A percentile compares a stretch with the other conserved stretches of the same genome.
Conservation (phyloP, 2,113 vertebrate species). For the Opisthocomus hoazin region DNA sequence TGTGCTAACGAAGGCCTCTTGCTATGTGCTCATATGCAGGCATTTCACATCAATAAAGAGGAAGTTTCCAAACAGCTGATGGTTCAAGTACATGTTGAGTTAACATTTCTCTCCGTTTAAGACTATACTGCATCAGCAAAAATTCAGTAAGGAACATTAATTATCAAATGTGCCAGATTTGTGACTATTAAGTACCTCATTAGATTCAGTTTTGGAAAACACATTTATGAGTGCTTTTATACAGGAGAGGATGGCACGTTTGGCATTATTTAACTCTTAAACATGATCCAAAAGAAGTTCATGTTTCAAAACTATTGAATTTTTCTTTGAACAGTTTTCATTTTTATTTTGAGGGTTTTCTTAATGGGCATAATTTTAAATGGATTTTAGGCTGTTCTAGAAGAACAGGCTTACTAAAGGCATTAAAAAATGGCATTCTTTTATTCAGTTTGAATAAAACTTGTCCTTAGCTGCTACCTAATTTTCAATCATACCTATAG, state of each 20-base stretch:
- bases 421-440: not conserved
- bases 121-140: conserved; percentile 62
- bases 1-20: not conserved
- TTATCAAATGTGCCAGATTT: conserved; percentile 77
- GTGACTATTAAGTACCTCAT: conserved; percentile 75
- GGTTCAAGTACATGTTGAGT: conserved; percentile 46
- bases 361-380: not conserved
- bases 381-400: not conserved
- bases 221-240: conserved; percentile 55
- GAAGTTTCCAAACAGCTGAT: conserved; percentile 42
- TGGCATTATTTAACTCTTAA: conserved; percentile 42
- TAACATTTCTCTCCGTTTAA: conserved; percentile 59
- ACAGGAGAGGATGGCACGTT: not conserved
- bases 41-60: not conserved
- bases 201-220: conserved; percentile 73
- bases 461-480: conserved; percentile 19
- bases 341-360: not conserved
- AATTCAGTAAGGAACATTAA: conserved; percentile 74
- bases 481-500: conserved; percentile 46
- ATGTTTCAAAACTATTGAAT: not conserved
- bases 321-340: not conserved
- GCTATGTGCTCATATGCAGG: not conserved
- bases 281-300: not conserved
- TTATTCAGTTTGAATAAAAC: not conserved
- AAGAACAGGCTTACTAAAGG: not conserved